These are phyloP conservation scores for Drosophila repletoides DNA, from an alignment of 1,140 invertebrate species.

Conservation along the genomic window DNA sequence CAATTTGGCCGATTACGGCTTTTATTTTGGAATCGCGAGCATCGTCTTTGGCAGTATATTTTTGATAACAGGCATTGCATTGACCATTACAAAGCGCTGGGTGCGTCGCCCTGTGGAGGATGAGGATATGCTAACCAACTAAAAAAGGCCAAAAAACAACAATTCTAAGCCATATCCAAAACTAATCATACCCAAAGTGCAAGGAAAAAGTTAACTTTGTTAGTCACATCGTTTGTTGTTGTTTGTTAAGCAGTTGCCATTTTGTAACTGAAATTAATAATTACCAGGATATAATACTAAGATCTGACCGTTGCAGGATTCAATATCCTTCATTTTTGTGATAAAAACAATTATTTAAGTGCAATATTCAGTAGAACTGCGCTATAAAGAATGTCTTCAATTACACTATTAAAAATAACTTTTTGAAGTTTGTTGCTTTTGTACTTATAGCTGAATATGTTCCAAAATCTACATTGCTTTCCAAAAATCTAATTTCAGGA, in stretches of 20 bases:
- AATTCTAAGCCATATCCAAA: neutral
- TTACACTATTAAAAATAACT: too few relatives aligned
- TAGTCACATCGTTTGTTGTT: slow-evolving; percentile 53
- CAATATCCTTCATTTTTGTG: too few relatives aligned
- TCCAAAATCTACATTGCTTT: too few relatives aligned
- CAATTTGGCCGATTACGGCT: slow-evolving; percentile 83
- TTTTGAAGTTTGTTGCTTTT: too few relatives aligned
- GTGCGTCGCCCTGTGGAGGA: slow-evolving; percentile 69
- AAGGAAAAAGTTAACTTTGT: slow-evolving; percentile 38
- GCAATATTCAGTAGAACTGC: slow-evolving; percentile 6
- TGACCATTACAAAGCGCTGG: slow-evolving; percentile 82
- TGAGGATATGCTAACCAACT: slow-evolving; percentile 68
- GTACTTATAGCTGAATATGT: too few relatives aligned
- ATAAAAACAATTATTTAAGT: slow-evolving; percentile 20
- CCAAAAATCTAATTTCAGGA: too few relatives aligned
- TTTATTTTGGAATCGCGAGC: slow-evolving; percentile 83
- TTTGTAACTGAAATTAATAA: too few relatives aligned
- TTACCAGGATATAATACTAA: too few relatives aligned
- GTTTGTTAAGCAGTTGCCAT: slow-evolving; percentile 35
- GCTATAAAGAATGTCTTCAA: neutral
- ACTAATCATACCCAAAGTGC: slow-evolving; percentile 54
- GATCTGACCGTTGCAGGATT: too few relatives aligned
- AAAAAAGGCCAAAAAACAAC: neutral
- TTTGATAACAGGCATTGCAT: slow-evolving; percentile 78
- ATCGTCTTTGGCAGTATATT: slow-evolving; percentile 83